These are phyloP conservation scores for Deilephila porcellus DNA, from an alignment of 2,888 invertebrate species.

Conservation along the genomic window DNA sequence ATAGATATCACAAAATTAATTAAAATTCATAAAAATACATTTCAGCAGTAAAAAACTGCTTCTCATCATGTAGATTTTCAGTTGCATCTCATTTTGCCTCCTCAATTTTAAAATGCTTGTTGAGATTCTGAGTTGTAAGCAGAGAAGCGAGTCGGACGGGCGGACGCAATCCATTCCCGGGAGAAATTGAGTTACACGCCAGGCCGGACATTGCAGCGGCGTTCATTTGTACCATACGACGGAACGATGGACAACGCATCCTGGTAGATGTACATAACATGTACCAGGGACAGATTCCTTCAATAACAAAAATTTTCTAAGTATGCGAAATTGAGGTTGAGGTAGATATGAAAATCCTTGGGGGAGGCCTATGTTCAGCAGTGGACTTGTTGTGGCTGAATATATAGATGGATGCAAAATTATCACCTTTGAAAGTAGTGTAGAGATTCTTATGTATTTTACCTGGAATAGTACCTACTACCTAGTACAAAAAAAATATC, in stretches of 20 bases:
- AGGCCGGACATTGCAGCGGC: conserved; percentile 37
- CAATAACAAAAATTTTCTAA: background rate
- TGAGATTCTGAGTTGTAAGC: background rate
- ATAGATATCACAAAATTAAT: too few species aligned
- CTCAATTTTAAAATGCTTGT: background rate
- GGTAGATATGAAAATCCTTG: too few species aligned
- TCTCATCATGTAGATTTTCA: background rate
- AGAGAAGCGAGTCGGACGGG: conserved; percentile 28
- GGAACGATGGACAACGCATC: conserved; percentile 9
- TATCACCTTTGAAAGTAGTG: too few species aligned
- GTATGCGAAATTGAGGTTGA: too few species aligned
- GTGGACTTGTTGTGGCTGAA: too few species aligned
- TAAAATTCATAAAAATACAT: too few species aligned
- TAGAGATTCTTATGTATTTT: background rate
- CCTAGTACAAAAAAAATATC: background rate
- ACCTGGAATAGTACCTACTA: background rate
- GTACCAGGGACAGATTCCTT: background rate
- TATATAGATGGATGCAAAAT: too few species aligned
- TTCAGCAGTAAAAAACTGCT: background rate
- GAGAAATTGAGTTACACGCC: conserved; percentile 47
- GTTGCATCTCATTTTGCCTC: background rate
- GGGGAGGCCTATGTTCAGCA: too few species aligned
- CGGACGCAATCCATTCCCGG: conserved; percentile 38
- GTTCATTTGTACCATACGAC: conserved; percentile 26
- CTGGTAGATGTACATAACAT: background rate